Percentiles rank a stretch among this genome's conserved stretches.
These are phyloP conservation scores for Myotis vivesi DNA, from an alignment of 2,797 vertebrate species.

Conservation along the genomic window DNA sequence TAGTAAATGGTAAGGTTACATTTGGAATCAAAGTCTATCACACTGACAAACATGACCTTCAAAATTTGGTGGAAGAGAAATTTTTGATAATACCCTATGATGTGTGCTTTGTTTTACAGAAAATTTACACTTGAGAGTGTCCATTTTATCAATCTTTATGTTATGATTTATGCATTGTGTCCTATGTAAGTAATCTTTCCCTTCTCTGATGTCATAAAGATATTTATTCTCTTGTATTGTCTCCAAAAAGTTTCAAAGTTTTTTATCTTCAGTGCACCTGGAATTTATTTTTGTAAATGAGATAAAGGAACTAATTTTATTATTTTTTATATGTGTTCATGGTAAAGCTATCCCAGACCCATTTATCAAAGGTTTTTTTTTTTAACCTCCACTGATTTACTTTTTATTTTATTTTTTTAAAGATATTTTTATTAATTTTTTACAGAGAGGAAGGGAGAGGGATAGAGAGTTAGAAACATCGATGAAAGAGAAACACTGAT, in stretches of 20 bases:
- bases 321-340: background rate
- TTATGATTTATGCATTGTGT: background rate
- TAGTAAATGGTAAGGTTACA: background rate
- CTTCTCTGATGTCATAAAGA: background rate
- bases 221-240: background rate
- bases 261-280: background rate
- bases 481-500: no score
- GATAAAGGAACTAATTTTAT: background rate
- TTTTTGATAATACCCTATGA: background rate
- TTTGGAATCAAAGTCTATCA: background rate
- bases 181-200: background rate
- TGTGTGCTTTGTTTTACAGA: background rate
- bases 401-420: no score
- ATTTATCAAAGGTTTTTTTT: background rate
- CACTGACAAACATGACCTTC: background rate
- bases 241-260: background rate
- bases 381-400: background rate
- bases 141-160: background rate
- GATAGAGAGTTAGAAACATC: no score
- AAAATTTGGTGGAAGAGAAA: background rate
- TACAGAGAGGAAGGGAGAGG: no score
- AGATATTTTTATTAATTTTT: no score
- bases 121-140: background rate
- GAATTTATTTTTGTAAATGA: background rate
- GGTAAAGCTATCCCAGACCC: background rate